Evolutionary conservation across 2,113 vertebrate genomes (phyloP), one percentile per base, ranked within the genome.

Genomic region (Calypte anna): DNA sequence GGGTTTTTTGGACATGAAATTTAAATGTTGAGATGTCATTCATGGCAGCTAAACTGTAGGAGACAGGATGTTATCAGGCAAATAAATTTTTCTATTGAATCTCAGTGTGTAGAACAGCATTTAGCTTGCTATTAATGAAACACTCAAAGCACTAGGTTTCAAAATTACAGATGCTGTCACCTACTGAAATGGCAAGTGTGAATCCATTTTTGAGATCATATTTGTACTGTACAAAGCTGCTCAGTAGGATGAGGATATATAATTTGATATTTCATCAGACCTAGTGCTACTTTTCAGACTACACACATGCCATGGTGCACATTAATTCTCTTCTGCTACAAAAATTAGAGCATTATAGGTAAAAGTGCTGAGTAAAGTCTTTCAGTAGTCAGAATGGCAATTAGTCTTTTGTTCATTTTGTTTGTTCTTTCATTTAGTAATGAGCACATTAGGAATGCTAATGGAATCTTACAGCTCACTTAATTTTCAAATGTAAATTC

Each of bases 391-490:
- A 91, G 73, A 24, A 54, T 76, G 22, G 30, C 53, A 76, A 86
- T 80, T 66, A 76, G 63, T 18, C 40, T 53, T 67, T 58, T 54
- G 25, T 88, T 76, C n/a, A 53, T 74, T 74, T 48, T 74, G 50
- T 67, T 66, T 74, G 48, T 88, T 77, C 20, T 70, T 82, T 88
- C 69, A 54, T 74, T 81, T 82, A 92, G 17, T 74, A 66, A 69
- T 78, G 51, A 91, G 58, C 30, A 62, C 78, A 88, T 85, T 50
- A 96, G 66, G 70, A 92, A 85, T 82, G 82, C 82, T 88, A 72
- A 67, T 88, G 54, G 77, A 30, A 66, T 84, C 78, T 73, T 81
- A 44, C 55, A 77, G 51, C 59, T 90, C 36, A 28, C 55, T 69
- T 69, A 25, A 21, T 54, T 93, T 82, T 33, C n/a, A 84, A 20